Conservation (phyloP, 2,113 vertebrate species). For the Sceloporus tristichus region DNA sequence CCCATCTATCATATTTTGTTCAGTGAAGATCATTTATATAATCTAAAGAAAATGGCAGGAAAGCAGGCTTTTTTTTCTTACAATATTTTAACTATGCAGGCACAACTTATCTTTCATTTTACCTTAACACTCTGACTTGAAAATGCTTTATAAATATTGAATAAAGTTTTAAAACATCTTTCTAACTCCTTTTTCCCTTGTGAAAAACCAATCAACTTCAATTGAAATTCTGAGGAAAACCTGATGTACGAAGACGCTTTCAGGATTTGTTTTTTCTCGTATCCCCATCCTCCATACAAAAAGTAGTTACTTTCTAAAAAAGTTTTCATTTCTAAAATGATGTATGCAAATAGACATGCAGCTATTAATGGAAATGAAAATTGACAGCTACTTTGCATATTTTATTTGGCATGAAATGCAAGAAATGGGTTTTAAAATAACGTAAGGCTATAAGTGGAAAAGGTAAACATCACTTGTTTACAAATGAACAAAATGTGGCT, state of each 20-base stretch:
- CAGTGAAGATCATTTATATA: not conserved
- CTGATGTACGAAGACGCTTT: conserved; percentile 22
- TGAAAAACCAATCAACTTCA: not conserved
- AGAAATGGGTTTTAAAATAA: conserved; percentile 46
- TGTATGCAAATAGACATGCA: conserved; percentile 11
- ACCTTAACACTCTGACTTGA: not conserved
- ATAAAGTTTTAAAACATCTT: conserved; percentile 4
- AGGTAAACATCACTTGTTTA: conserved; percentile 61
- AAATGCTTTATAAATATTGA: not conserved
- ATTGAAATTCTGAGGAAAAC: not conserved
- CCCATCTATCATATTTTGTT: not conserved
- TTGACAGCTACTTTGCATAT: conserved; percentile 36
- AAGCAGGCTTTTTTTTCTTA: not conserved
- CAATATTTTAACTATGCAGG: not conserved
- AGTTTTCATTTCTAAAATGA: conserved; percentile 27
- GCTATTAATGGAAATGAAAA: conserved; percentile 28
- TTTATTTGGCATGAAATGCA: conserved; percentile 44
- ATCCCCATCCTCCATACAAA: not conserved
- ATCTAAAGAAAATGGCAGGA: not conserved
- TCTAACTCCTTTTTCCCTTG: not conserved
- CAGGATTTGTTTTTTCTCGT: conserved; percentile 15
- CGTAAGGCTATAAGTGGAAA: conserved; percentile 44
- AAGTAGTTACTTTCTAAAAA: not conserved
- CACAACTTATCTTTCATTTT: not conserved
- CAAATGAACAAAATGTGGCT: conserved; percentile 57